These are phyloP conservation scores for Nephrotoma appendiculata DNA, from an alignment of 2,888 invertebrate species.

Conservation along the genomic window DNA sequence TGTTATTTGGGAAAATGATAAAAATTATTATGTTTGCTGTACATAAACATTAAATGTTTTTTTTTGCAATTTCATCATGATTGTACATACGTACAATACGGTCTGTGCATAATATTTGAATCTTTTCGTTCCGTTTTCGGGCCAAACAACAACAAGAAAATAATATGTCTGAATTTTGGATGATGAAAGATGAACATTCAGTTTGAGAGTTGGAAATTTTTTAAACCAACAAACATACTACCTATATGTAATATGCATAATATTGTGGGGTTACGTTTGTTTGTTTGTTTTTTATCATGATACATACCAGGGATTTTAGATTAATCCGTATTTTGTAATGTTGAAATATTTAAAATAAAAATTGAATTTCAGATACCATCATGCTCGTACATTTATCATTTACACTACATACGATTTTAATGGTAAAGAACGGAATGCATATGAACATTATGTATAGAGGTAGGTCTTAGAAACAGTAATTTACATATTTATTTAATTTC, in stretches of 20 bases:
- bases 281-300: background rate
- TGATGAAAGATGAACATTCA: background rate
- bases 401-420: background rate
- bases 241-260: background rate
- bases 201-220: background rate
- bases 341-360: background rate
- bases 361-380: background rate
- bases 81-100: background rate
- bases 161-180: background rate
- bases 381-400: background rate
- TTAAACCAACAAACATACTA: background rate
- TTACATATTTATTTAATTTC: background rate
- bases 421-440: background rate
- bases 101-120: background rate
- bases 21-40: background rate
- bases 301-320: background rate
- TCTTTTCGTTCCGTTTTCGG: background rate
- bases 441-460: background rate
- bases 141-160: background rate
- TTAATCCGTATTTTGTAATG: background rate
- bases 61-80: background rate
- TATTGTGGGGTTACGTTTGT: background rate
- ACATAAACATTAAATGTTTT: background rate
- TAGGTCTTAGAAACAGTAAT: background rate
- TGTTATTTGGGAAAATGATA: background rate